Evolutionary conservation across 2,113 vertebrate species (phyloP).

Genomic region (Psephotus haematonotus): DNA sequence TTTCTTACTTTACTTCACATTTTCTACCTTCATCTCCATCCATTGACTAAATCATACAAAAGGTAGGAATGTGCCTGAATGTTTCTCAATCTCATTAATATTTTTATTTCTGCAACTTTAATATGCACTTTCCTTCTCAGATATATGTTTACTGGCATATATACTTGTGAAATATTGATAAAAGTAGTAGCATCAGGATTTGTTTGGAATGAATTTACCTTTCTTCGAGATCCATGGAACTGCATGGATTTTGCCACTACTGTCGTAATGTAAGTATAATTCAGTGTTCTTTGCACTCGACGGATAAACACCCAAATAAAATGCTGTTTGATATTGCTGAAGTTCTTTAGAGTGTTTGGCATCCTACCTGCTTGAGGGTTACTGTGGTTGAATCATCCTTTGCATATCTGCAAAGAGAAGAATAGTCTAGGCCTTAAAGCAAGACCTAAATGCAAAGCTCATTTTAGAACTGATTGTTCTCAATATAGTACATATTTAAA

Average conservation of each 20-base stretch:
- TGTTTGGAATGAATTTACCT: constrained; percentile 87
- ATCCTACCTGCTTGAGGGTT: background rate
- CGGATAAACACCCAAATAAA: background rate
- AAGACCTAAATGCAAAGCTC: background rate
- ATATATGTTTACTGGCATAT: constrained; percentile 85
- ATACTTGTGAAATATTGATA: constrained; percentile 87
- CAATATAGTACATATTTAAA: background rate
- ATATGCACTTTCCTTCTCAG: constrained; percentile 70
- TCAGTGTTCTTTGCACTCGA: background rate
- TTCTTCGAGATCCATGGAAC: constrained; percentile 93
- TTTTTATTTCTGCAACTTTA: constrained; percentile 24
- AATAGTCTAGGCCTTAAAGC: background rate
- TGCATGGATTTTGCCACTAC: constrained; percentile 88
- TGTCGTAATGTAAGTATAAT: constrained; percentile 83
- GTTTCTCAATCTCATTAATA: background rate
- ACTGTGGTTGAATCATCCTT: background rate
- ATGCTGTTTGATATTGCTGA: background rate
- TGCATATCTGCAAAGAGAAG: background rate
- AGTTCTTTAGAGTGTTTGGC: background rate
- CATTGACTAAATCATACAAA: background rate
- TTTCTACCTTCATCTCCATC: background rate
- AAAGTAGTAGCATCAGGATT: constrained; percentile 93
- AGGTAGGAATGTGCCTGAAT: background rate
- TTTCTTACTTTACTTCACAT: background rate
- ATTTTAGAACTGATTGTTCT: background rate